Base-by-base conservation (phyloP, 2,888 invertebrate species). In the Fabriciana adippe region DNA sequence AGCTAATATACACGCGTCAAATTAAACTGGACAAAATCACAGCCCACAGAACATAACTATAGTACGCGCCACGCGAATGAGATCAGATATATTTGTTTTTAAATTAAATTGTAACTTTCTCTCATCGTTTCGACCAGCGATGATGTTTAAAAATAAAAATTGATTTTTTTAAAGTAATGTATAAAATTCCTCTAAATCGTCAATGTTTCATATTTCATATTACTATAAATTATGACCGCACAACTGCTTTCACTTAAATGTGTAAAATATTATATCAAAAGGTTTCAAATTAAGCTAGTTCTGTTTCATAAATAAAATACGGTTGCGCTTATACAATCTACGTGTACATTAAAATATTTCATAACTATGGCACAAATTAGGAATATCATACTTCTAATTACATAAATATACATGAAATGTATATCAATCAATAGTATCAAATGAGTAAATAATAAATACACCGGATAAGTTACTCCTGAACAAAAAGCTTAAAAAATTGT, bases 341-440 rank as follows among this genome's bases (percentile, higher is more conserved):
- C 47, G 55, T 55, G 45, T 65, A 60, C 55, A 51, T 48, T 59
- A 68, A 55, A 67, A 47, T 26, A 68, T 64, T 56, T 55, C 47
- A 53, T 60, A 67, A 66, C 66, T 73, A 73, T 73, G 73, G 73
- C 73, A 73, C 73, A 69, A 71, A 71, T 66, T 72, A 74, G 73
- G 74, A 75, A 74, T 74, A 69, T 61, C 55, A 62, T 66, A 60
- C 16, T 51, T 57, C 50, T 66, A 48, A 57, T 57, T 51, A 62
- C 54, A 53, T 16, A 45, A 51, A 51, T 35, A 16, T 64, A 41
- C 16, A n/a, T 31, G 26, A 5, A 45, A 16, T 8, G 14, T 48
- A 15, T 18, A 18, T 18, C 18, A 18, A 18, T 18, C 18, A 18
- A 18, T 41, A 41, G 35, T 41, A 41, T 8, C 11, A 41, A 11